Evolutionary conservation across 2,888 invertebrate species (phyloP).

Genomic region (Anticlea derivata): DNA sequence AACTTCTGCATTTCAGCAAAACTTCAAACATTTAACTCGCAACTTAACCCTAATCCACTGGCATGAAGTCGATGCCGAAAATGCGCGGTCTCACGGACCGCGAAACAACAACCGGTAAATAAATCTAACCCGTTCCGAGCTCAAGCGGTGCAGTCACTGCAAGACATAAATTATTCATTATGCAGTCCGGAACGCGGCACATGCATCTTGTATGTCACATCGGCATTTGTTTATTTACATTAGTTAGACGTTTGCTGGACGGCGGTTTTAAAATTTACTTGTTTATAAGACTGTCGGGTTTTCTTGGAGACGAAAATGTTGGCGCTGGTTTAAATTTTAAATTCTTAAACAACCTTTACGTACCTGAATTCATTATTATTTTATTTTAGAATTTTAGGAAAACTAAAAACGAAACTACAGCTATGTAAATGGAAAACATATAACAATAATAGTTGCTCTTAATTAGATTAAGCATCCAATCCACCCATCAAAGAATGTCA

Average conservation of each 20-base stretch:
- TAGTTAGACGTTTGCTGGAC: constrained; percentile 33
- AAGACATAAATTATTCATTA: constrained; percentile 51
- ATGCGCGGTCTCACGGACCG: constrained; percentile 17
- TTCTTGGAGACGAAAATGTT: constrained; percentile 1
- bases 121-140: constrained; percentile 40
- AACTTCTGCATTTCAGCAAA: constrained; percentile 20
- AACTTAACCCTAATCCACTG: constrained; percentile 21
- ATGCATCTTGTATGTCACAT: constrained; percentile 50
- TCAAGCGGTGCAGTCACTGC: constrained; percentile 45
- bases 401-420: too few relatives aligned
- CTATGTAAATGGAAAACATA: too few relatives aligned
- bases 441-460: too few relatives aligned
- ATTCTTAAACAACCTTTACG: background rate
- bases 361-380: too few relatives aligned
- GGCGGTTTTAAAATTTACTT: constrained; percentile 32
- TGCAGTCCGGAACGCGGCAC: constrained; percentile 39
- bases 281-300: constrained; percentile 25
- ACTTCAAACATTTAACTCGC: constrained; percentile 22
- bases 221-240: constrained; percentile 48
- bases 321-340: constrained; percentile 6
- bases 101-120: constrained; percentile 36
- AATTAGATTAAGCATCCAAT: too few relatives aligned
- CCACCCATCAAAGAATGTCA: too few relatives aligned
- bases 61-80: constrained; percentile 14
- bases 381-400: too few relatives aligned